Evolutionary conservation across 2,797 vertebrate genomes (phyloP).

Genomic region (Sebastes reedi): DNA sequence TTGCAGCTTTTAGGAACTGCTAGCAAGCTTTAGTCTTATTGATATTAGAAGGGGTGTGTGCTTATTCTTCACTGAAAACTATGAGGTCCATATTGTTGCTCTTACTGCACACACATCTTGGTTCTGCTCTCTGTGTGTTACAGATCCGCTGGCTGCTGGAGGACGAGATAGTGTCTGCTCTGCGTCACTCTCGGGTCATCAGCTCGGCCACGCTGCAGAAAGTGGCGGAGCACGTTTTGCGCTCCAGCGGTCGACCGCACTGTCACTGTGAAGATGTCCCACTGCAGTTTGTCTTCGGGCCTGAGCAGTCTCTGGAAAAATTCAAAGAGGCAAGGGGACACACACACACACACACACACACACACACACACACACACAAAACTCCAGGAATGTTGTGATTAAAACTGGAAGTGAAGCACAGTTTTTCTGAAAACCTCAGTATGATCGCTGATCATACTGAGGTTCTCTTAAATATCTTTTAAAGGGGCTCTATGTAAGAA

Average conservation of each 20-base stretch:
- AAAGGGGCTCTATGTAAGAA: no score
- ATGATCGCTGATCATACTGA: not conserved
- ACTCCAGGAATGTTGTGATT: not conserved
- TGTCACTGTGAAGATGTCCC: constrained; percentile 92
- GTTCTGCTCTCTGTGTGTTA: not conserved
- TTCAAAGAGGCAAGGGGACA: constrained; percentile 89
- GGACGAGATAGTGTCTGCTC: constrained; percentile 95
- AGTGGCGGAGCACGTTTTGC: constrained; percentile 89
- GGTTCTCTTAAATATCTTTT: not conserved
- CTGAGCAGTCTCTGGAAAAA: constrained; percentile 93
- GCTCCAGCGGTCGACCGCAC: constrained; percentile 88
- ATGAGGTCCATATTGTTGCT: not conserved
- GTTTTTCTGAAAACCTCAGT: not conserved
- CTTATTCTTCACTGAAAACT: not conserved
- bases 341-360: not conserved
- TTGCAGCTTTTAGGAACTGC: not conserved
- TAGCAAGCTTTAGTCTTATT: not conserved
- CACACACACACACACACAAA: not conserved
- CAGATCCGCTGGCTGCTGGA: constrained; percentile 97
- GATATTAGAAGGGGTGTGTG: not conserved
- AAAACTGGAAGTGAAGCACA: not conserved
- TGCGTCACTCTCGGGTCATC: constrained; percentile 87
- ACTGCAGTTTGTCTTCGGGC: constrained; percentile 96
- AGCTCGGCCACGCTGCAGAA: constrained; percentile 84
- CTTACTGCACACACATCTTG: not conserved